Base-by-base conservation (phyloP, 2,797 vertebrate species). In the Lacerta viridis region DNA sequence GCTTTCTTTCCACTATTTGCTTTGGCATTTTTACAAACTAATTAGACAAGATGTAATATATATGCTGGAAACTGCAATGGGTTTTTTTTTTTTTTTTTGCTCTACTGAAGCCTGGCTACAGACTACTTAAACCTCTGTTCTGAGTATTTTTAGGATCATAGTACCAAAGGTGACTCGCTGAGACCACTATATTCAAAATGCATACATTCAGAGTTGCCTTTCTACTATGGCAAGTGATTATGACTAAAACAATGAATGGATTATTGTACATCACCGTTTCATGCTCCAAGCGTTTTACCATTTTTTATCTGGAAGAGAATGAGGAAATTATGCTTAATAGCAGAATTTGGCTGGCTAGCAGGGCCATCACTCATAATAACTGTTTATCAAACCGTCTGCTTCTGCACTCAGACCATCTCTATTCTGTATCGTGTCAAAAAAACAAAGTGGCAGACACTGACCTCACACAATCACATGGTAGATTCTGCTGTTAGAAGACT, bases 11-110 rank as follows among this genome's bases (percentile, higher is more conserved):
- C 39, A 83, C 82, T 50, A 29, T 71, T 71, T 50, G 66, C 13
- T 71, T n/a, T n/a, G 17, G 29, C 29, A 46, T 33, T 69, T 46
- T 66, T 41, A 41, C 61, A 82, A n/a, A 50, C 66, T 23, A 83
- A 83, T 83, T 83, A 13, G 18, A 83, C 80, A 41, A 66, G 80
- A 41, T 59, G 61, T 64, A 23, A 71, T 11, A 71, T n/a, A n/a
- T 71, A 29, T 2, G 4, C 8, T 33, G 69, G 27, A 71, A 71
- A 13, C 27, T 71, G 11, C 69, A 64, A 9, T 10, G 50, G 50
- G 3, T 39, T n/a, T 29, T 77, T 80, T 20, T 39, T n/a, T 17
- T 77, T 79, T n/a, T 59, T n/a, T n/a, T n/a, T n/a, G n/a, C 50
- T 80, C 46, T 46, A 36, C n/a, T 80, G 29, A 33, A 59, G 78